Percentiles rank a stretch among this genome's conserved stretches.
Evolutionary conservation across 2,113 vertebrate genomes (phyloP).

Genomic region (Saimiri boliviensis): DNA sequence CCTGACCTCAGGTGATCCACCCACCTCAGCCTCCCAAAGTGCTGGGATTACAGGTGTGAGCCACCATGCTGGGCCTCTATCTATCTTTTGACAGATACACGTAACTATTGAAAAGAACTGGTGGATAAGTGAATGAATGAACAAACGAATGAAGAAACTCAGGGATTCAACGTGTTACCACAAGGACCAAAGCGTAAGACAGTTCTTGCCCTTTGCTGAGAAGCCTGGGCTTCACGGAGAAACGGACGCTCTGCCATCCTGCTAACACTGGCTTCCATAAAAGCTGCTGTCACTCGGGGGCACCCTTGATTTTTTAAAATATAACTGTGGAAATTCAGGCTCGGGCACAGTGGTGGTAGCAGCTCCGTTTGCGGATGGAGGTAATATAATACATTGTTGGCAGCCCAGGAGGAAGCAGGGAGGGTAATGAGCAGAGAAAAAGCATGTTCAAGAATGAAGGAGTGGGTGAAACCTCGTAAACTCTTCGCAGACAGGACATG

Average conservation of each 20-base stretch:
- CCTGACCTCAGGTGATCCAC: too few relatives aligned
- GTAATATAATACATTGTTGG: background rate
- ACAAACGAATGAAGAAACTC: background rate
- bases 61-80: background rate
- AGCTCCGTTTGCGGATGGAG: background rate
- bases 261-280: fast-evolving
- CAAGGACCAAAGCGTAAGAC: background rate
- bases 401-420: conserved; percentile 12
- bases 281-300: conserved; percentile 31
- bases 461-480: conserved; percentile 45
- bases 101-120: background rate
- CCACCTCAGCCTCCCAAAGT: too few relatives aligned
- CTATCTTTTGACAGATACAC: background rate
- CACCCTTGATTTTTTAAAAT: conserved; percentile 31
- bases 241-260: background rate
- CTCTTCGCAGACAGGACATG: conserved; percentile 13
- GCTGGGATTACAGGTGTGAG: too few relatives aligned
- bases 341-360: background rate
- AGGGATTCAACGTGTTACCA: background rate
- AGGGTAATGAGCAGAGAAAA: background rate
- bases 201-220: background rate
- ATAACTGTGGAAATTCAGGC: background rate
- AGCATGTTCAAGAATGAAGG: background rate
- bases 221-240: background rate
- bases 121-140: background rate